Conservation (phyloP, 2,888 invertebrate genomes). For the Melanophora roralis region DNA sequence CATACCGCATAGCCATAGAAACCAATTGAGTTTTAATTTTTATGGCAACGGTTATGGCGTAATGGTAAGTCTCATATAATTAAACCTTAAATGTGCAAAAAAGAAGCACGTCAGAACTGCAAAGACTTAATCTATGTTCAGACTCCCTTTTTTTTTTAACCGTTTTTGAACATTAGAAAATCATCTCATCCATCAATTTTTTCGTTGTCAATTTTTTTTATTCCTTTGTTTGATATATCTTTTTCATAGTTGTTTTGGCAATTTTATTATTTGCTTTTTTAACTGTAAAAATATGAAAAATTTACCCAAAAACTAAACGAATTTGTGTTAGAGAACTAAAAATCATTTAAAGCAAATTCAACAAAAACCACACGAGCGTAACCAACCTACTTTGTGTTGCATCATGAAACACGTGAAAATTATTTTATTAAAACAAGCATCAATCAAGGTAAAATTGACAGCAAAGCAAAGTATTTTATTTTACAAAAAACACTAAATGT, state of each 20-base stretch:
- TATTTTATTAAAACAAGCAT: conserved; percentile 42
- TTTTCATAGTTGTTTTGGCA: conserved; percentile 62
- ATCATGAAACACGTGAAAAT: conserved; percentile 12
- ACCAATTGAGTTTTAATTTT: too few relatives aligned
- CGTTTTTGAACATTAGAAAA: conserved; percentile 22
- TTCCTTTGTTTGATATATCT: background rate
- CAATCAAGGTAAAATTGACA: conserved; percentile 63
- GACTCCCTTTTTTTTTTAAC: background rate
- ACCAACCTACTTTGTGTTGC: conserved; percentile 57
- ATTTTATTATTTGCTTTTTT: conserved; percentile 60
- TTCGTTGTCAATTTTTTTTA: conserved; percentile 5
- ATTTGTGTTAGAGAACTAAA: conserved; percentile 15
- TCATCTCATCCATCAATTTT: conserved; percentile 69
- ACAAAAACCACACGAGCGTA: conserved; percentile 68
- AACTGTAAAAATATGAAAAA: conserved; percentile 59
- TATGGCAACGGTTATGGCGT: too few relatives aligned
- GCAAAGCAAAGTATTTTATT: conserved; percentile 35
- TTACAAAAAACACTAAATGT: conserved; percentile 23
- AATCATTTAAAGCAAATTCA: conserved; percentile 10
- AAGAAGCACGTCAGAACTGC: too few relatives aligned
- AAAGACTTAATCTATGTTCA: background rate
- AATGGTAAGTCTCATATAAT: too few relatives aligned
- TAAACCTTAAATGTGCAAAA: too few relatives aligned
- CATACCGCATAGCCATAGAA: too few relatives aligned
- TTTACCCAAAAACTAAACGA: conserved; percentile 62